phyloP scores from a whole-genome alignment of 2,888 invertebrate genomes.

The Rhagonycha fulva region DNA sequence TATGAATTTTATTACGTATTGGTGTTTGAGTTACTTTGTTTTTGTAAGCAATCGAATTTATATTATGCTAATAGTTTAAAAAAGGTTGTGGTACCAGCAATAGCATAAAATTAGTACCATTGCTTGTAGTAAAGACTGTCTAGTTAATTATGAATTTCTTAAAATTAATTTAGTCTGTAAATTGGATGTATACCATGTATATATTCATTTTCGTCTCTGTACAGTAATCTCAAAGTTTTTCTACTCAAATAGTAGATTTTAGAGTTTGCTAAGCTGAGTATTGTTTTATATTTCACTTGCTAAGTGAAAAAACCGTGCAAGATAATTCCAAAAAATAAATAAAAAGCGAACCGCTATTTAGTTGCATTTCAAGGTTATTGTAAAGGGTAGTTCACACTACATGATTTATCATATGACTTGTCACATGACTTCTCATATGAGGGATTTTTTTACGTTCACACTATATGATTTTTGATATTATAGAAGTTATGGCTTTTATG shows the following conservation, averaged over 20 bases:
- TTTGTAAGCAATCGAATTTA: neutral
- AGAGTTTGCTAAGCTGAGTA: neutral
- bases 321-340: neutral
- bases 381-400: too few species aligned
- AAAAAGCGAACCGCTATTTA: neutral
- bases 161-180: neutral
- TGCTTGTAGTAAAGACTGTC: neutral
- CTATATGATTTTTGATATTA: too few species aligned
- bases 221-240: neutral
- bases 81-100: neutral
- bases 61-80: neutral
- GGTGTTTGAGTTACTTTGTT: neutral
- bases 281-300: neutral
- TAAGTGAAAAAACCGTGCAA: neutral
- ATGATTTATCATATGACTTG: too few species aligned
- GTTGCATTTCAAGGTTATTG: neutral
- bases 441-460: too few species aligned
- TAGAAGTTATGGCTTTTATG: too few species aligned
- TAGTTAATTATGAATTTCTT: neutral
- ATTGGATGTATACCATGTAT: neutral
- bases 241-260: neutral
- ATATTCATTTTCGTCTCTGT: neutral
- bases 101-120: conserved; percentile 1
- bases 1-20: neutral
- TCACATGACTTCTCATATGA: too few species aligned